Base-by-base conservation (phyloP, 1,140 invertebrate species). In the Cherax destructor region DNA sequence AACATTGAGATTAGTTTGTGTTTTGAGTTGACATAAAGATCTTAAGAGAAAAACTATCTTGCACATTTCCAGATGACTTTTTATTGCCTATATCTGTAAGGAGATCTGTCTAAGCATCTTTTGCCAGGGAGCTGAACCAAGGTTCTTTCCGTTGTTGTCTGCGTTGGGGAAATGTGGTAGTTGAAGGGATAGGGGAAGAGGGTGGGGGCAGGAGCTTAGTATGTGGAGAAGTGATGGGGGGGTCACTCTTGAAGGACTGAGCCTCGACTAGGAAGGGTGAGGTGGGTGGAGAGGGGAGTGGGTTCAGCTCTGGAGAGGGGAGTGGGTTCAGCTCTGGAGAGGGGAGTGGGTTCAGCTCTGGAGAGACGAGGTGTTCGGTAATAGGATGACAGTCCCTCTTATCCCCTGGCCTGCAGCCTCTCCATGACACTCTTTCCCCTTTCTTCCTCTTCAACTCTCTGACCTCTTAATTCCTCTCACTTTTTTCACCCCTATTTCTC, bases 181-280 rank as follows among this genome's bases (percentile, higher is more conserved):
- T 5, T 6, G 80, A n/a, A 52, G n/a, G 21, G 80, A 24, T 52
- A 30, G 80, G 24, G 5, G 0, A n/a, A 9, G 69, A 30, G 24
- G 16, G 69, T 1, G 69, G 13, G n/a, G 69, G 69, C 30, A 9
- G 52, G 18, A 47, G 10, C 30, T 24, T 41, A 76, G 84, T 65
- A 21, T 65, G 61, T 65, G 61, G 18, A 18, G 61, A 16, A 59
- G 56, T 10, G 50, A 50, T 86, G 85, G 61, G 85, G 10, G 65
- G 87, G 87, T 89, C 87, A 89, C 87, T 83, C 79, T 89, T 65
- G 79, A 89, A 50, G 49, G 87, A 69, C 79, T 89, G 65, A 83
- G 65, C 87, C 49, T 16, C 47, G 65, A 52, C 79, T 56, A 87
- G 85, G 78, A 79, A 18, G 61, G 80, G 59, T 52, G 52, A 9